Evolutionary conservation across 2,888 invertebrate species (phyloP).

Genomic region (Odontothrips loti): DNA sequence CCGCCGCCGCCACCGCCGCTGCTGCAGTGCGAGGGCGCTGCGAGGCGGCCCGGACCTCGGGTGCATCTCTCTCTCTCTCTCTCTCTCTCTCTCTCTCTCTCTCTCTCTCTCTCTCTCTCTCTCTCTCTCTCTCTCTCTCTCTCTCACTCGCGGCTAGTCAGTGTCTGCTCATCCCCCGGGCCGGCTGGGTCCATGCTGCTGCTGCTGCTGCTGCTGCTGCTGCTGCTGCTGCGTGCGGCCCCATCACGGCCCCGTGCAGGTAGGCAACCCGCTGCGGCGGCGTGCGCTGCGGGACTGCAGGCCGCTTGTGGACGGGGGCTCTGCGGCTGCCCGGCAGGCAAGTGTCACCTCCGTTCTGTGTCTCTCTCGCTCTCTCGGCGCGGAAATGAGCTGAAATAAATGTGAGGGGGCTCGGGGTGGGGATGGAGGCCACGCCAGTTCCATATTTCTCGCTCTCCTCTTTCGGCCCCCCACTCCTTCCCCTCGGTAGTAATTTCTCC

Average conservation of each 20-base stretch:
- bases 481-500: neutral
- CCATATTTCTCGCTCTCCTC: neutral
- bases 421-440: too few relatives aligned
- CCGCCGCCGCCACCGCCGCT: neutral
- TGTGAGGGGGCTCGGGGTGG: too few relatives aligned
- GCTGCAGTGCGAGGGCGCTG: neutral
- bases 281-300: neutral
- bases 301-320: too few relatives aligned
- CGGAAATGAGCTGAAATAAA: too few relatives aligned
- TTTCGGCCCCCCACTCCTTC: neutral
- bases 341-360: neutral
- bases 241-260: neutral
- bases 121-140: too few relatives aligned
- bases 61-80: neutral
- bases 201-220: too few relatives aligned
- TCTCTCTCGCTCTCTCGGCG: neutral
- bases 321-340: neutral
- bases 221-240: too few relatives aligned
- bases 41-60: neutral
- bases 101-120: too few relatives aligned
- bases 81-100: too few relatives aligned
- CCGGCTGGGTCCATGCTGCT: too few relatives aligned
- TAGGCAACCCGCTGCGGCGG: neutral
- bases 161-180: neutral
- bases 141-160: neutral